Percentiles rank a stretch among this genome's conserved stretches.
Evolutionary conservation across 2,888 invertebrate species (phyloP).

Genomic region (Liodrosophila aerea): DNA sequence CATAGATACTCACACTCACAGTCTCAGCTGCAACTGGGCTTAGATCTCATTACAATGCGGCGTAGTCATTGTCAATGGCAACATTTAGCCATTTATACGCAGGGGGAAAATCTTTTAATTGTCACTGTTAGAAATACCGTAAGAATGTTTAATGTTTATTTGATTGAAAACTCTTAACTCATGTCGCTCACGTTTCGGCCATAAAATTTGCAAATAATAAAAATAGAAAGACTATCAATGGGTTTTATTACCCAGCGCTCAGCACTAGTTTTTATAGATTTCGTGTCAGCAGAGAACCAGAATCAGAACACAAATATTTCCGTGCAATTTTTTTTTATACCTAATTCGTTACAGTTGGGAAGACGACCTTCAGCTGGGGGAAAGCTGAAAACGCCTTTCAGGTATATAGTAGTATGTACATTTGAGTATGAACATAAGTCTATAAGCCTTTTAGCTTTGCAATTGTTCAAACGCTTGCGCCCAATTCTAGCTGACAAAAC

Average conservation of each 20-base stretch:
- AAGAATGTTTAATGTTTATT: too few relatives aligned
- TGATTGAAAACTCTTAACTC: too few relatives aligned
- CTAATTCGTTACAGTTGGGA: conserved; percentile 30
- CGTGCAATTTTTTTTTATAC: conserved; percentile 26
- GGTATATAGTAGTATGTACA: conserved; percentile 6
- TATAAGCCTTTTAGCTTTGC: conserved; percentile 73
- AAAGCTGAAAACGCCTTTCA: conserved; percentile 62
- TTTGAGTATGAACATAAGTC: conserved; percentile 37
- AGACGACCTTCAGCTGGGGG: conserved; percentile 67
- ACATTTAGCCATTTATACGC: conserved; percentile 35
- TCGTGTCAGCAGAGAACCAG: conserved; percentile 12
- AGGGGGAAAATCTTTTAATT: conserved; percentile 37
- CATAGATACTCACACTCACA: conserved; percentile 22
- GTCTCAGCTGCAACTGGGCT: conserved; percentile 24
- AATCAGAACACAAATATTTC: conserved; percentile 15
- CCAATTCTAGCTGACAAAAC: conserved; percentile 72
- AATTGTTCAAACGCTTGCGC: conserved; percentile 64
- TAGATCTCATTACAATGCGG: conserved; percentile 45
- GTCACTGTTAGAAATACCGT: conserved; percentile 1
- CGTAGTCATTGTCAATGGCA: conserved; percentile 20
- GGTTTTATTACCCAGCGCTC: not conserved
- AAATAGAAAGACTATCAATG: not conserved
- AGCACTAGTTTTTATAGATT: conserved; percentile 12
- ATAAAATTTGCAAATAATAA: not conserved
- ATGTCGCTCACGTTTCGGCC: not conserved